These are phyloP conservation scores for Nerophis ophidion DNA, from an alignment of 2,113 vertebrate species.

Conservation along the genomic window DNA sequence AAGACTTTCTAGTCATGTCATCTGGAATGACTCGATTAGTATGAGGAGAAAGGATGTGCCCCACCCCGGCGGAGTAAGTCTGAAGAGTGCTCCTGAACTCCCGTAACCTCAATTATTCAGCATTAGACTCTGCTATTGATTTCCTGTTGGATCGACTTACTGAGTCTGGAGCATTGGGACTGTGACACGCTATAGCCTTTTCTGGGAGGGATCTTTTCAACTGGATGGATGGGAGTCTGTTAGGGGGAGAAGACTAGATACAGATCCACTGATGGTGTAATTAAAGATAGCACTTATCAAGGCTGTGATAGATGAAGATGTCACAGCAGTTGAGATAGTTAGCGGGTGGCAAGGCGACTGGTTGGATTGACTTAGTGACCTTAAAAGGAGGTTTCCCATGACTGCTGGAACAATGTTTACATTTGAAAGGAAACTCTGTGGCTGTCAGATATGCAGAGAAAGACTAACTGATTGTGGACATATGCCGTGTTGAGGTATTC, in stretches of 20 bases:
- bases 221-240: slow-evolving; percentile 55
- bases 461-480: slow-evolving; percentile 43
- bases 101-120: slow-evolving; percentile 78
- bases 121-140: slow-evolving; percentile 74
- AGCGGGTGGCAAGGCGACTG: slow-evolving; percentile 20
- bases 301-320: slow-evolving; percentile 67
- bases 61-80: slow-evolving; percentile 43
- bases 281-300: slow-evolving; percentile 70
- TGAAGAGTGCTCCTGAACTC: slow-evolving; percentile 67
- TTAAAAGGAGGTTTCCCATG: slow-evolving; percentile 60
- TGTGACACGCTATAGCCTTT: slow-evolving; percentile 59
- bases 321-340: slow-evolving; percentile 39
- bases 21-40: background rate
- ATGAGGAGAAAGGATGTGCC: slow-evolving; percentile 18
- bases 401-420: slow-evolving; percentile 65
- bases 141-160: slow-evolving; percentile 76
- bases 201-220: slow-evolving; percentile 48
- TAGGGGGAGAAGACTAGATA: slow-evolving; percentile 45
- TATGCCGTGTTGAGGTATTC: slow-evolving; percentile 29
- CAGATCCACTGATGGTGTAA: slow-evolving; percentile 51
- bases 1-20: too few species aligned
- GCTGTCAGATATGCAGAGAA: slow-evolving; percentile 37
- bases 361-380: slow-evolving; percentile 31
- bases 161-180: slow-evolving; percentile 56
- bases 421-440: slow-evolving; percentile 42